These are phyloP conservation scores for Pangasius macronema DNA, from an alignment of 2,797 vertebrate species.

Conservation along the genomic window DNA sequence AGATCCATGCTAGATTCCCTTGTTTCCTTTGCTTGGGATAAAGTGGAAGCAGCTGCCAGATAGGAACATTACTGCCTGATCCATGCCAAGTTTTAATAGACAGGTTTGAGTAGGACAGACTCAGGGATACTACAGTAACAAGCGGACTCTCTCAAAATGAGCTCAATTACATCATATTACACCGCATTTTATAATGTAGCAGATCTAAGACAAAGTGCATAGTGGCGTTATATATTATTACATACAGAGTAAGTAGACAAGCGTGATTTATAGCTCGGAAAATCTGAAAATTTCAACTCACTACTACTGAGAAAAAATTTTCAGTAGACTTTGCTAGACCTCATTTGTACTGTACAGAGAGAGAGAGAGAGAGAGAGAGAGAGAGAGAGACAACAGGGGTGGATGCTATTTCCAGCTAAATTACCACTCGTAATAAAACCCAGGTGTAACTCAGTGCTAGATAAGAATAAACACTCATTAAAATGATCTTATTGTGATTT, in stretches of 20 bases:
- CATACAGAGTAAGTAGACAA: background rate
- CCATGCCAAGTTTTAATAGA: slow-evolving; percentile 43
- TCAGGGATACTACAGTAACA: slow-evolving; percentile 2
- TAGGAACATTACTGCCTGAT: slow-evolving; percentile 31
- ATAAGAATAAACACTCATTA: slow-evolving; percentile 64
- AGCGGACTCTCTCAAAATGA: background rate
- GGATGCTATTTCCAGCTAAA: slow-evolving; percentile 7
- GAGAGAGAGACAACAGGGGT: slow-evolving; percentile 4
- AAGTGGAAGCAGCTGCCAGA: slow-evolving; percentile 35
- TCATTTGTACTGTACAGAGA: slow-evolving; percentile 3
- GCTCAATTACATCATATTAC: slow-evolving; percentile 12
- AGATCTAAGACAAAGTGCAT: background rate
- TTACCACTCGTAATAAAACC: slow-evolving; percentile 31
- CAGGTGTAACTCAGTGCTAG: slow-evolving; percentile 42
- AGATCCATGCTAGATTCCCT: slow-evolving; percentile 22
- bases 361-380: slow-evolving; percentile 8
- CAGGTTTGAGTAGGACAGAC: slow-evolving; percentile 22
- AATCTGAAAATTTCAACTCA: background rate
- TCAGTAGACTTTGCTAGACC: background rate
- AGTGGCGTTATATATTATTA: background rate
- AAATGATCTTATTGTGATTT: slow-evolving; percentile 56
- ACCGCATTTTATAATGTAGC: background rate
- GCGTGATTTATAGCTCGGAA: slow-evolving; percentile 1
- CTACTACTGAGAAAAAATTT: slow-evolving; percentile 25
- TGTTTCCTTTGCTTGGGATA: slow-evolving; percentile 30